Conservation (phyloP, 2,888 invertebrate genomes). For the Diaprepes abbreviatus region DNA sequence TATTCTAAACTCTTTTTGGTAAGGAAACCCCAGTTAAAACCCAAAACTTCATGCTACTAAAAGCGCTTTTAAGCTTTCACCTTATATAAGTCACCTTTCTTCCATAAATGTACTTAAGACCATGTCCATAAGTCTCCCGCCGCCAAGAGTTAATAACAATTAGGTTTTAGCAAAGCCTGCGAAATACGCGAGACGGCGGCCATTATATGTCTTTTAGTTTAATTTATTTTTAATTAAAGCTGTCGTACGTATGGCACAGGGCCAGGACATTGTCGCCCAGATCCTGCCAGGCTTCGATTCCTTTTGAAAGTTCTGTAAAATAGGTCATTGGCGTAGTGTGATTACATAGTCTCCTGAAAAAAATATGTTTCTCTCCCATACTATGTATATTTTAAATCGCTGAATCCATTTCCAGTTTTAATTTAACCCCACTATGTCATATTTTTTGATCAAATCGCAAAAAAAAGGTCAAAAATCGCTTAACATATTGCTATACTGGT, state of each 20-base stretch:
- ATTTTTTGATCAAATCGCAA: no score
- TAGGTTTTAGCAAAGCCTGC: slow-evolving; percentile 37
- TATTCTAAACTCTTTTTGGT: no score
- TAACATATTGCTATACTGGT: no score
- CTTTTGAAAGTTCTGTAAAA: background rate
- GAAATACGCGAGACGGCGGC: slow-evolving; percentile 29
- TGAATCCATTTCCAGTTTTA: no score
- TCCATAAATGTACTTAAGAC: slow-evolving; percentile 9
- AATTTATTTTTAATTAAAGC: slow-evolving; percentile 44
- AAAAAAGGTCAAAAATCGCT: no score
- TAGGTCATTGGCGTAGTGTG: background rate
- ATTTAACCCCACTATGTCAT: no score
- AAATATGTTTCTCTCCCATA: no score
- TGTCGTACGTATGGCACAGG: slow-evolving; percentile 33
- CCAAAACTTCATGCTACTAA: background rate
- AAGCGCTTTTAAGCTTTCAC: slow-evolving; percentile 1
- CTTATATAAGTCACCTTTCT: slow-evolving; percentile 3
- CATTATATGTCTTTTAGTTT: slow-evolving; percentile 42
- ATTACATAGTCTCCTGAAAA: no score
- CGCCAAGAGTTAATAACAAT: slow-evolving; percentile 37
- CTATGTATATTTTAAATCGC: no score
- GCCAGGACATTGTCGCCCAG: slow-evolving; percentile 31
- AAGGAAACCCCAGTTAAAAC: no score
- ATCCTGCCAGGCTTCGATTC: slow-evolving; percentile 25
- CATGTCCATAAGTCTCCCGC: slow-evolving; percentile 23